Evolutionary conservation across 2,113 vertebrate species (phyloP).

Genomic region (Megaceryle torquata): DNA sequence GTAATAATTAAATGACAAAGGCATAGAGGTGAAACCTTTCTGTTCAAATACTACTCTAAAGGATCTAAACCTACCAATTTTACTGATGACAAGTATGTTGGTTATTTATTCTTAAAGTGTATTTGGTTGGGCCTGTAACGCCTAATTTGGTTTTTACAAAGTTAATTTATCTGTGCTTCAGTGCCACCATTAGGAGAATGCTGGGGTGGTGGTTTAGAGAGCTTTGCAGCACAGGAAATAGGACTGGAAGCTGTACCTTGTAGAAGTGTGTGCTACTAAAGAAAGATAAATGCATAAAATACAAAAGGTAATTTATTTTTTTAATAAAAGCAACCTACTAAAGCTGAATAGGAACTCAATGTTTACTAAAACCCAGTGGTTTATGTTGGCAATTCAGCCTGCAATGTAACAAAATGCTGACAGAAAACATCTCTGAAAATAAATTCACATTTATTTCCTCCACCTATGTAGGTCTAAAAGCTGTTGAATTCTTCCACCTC

Average conservation of each 20-base stretch:
- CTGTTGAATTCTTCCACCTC: neutral
- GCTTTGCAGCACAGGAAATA: neutral
- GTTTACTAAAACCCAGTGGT: constrained; percentile 19
- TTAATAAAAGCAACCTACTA: constrained; percentile 31
- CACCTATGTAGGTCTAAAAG: neutral
- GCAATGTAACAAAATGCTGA: neutral
- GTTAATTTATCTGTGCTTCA: neutral
- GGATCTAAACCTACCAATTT: neutral
- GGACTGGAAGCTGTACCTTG: neutral
- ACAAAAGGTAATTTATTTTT: neutral
- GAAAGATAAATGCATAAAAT: neutral
- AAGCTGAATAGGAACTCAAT: neutral
- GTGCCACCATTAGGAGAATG: constrained; percentile 21
- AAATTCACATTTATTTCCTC: neutral
- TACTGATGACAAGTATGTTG: neutral
- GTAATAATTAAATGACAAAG: neutral
- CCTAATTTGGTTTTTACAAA: neutral
- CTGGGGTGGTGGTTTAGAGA: neutral
- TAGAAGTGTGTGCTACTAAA: neutral
- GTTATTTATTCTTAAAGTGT: neutral
- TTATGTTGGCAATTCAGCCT: neutral
- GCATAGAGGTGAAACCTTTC: neutral
- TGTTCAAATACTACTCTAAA: neutral
- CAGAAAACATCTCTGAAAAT: neutral
- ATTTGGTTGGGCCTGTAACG: neutral